Base-by-base conservation (phyloP, 2,113 vertebrate genomes). In the Phasianus colchicus region DNA sequence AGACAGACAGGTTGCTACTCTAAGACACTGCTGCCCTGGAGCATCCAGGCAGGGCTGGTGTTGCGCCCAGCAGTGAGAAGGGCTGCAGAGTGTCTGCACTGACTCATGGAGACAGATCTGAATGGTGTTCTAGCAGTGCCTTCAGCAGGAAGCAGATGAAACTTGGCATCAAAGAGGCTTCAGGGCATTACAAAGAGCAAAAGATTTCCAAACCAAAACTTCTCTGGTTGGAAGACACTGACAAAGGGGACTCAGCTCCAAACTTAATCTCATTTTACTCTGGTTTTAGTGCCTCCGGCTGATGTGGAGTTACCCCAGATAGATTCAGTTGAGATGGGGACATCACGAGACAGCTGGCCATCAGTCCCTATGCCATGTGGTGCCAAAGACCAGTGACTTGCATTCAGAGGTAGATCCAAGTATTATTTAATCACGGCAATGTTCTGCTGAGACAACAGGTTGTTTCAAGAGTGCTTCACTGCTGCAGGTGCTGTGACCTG, bases 341-440 rank as follows among this genome's bases (percentile, higher is more conserved):
- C 40, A 21, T 29, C 71, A 57, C 52, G 30, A 32, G 8, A 66
- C 34, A 88, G 11, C 36, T 50, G 57, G 10, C 16, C 40, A 3
- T 45, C 40, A 32, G 55, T 64, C 75, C 38, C 27, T 13, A 21
- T 64, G 24, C 40, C 54, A n/a, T 25, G 27, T 45, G 65, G 34
- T 83, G 71, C 57, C 71, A 83, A 47, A 76, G 61, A 54, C 34
- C 52, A 22, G 1, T 20, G 76, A 71, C 89, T 10, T 83, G 40
- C 43, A 43, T 3, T 80, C 60, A 66, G 87, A 84, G 69, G 67
- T 76, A 96, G 89, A 93, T 81, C 61, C 87, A 83, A 95, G 11
- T 61, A 42, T 88, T 76, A 73, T 86, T 96, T 94, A 92, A 96
- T 91, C 75, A 91, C 85, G 81, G 90, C 54, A 90, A 52, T 70